Conservation (phyloP, 2,113 vertebrate species). For the Felis catus region F.catus_Fca126_mat1.0 CM031413.1:52886501-52887000, state of each 20-base stretch:
- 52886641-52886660: no score
- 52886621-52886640: no score
- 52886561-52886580: no score
- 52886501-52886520: neutral
- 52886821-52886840: conserved; percentile 25
- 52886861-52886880: conserved; percentile 3
- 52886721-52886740: no score
- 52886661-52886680: no score
- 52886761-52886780: neutral
- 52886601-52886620: no score
- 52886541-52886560: neutral
- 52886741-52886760: no score
- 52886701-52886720: no score
- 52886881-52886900: neutral
- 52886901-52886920: neutral
- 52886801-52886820: neutral
- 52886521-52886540: neutral
- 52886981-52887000: neutral
- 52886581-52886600: no score
- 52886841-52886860: neutral
- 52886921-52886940: conserved; percentile 16
- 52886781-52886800: conserved; percentile 9
- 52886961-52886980: conserved; percentile 27
- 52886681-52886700: no score
- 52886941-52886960: conserved; percentile 9